Conservation (phyloP, 2,113 vertebrate species). For the Burhinus oedicnemus region DNA sequence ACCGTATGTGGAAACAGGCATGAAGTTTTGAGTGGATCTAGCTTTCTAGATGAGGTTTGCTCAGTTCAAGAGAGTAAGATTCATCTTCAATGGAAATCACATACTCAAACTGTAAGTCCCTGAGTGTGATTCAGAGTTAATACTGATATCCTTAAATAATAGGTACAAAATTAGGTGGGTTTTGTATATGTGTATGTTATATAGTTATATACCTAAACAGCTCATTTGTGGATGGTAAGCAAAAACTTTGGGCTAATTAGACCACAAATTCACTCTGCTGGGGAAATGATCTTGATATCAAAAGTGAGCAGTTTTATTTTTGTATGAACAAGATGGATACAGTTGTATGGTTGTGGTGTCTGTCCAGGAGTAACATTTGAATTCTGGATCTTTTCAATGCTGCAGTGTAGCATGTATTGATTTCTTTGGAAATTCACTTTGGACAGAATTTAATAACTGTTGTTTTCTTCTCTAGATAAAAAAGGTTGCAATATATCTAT, state of each 20-base stretch:
- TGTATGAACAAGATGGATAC: neutral
- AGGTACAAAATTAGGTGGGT: neutral
- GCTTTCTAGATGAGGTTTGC: neutral
- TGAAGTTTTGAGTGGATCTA: neutral
- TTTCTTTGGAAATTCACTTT: neutral
- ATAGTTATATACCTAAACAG: neutral
- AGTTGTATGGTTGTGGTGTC: neutral
- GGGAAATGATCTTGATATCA: neutral
- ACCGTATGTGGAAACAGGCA: neutral
- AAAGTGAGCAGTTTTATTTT: neutral
- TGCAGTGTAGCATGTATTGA: neutral
- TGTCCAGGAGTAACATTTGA: neutral
- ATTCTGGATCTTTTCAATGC: neutral
- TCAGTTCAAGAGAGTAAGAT: neutral
- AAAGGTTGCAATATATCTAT: conserved; percentile 96
- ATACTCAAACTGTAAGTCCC: neutral
- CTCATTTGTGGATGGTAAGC: neutral
- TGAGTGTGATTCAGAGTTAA: neutral
- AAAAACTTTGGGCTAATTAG: neutral
- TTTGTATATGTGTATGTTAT: neutral
- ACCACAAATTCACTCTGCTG: neutral
- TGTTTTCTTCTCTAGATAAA: conserved; percentile 84
- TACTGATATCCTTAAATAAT: neutral
- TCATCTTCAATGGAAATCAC: neutral
- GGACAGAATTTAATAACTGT: neutral